Conservation (phyloP, 2,113 vertebrate genomes). For the Deroptyus accipitrinus region DNA sequence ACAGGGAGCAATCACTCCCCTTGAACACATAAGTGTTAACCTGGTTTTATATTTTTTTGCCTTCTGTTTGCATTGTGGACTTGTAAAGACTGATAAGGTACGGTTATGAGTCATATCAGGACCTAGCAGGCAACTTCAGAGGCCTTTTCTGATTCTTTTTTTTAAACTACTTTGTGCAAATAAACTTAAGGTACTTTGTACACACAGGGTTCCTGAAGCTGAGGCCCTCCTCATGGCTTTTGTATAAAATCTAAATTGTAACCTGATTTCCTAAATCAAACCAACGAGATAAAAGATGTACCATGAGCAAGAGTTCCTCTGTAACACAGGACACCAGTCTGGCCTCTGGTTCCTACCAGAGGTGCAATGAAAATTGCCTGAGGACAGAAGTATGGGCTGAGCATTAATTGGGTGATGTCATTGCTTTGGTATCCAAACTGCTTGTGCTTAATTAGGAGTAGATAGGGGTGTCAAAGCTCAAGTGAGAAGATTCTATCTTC, state of each 20-base stretch:
- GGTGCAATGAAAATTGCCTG: background rate
- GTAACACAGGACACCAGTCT: background rate
- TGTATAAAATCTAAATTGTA: background rate
- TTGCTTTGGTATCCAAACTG: background rate
- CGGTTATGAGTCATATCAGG: background rate
- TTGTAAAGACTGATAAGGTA: background rate
- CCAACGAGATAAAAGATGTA: background rate
- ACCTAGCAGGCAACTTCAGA: background rate
- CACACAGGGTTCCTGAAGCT: background rate
- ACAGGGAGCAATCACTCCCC: background rate
- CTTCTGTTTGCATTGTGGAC: background rate
- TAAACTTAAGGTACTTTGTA: background rate
- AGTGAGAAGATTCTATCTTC: background rate
- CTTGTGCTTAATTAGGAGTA: background rate
- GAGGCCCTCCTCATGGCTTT: background rate
- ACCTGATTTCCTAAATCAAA: background rate
- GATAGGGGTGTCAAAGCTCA: background rate
- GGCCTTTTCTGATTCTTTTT: background rate
- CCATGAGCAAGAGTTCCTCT: background rate
- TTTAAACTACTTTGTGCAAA: background rate
- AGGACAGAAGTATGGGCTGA: background rate
- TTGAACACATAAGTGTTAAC: background rate
- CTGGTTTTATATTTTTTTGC: background rate
- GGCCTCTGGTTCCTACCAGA: background rate
- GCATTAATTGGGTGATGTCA: background rate